These are phyloP conservation scores for Hormaphis cornu DNA, from an alignment of 1,140 invertebrate genomes.

Conservation along the genomic window DNA sequence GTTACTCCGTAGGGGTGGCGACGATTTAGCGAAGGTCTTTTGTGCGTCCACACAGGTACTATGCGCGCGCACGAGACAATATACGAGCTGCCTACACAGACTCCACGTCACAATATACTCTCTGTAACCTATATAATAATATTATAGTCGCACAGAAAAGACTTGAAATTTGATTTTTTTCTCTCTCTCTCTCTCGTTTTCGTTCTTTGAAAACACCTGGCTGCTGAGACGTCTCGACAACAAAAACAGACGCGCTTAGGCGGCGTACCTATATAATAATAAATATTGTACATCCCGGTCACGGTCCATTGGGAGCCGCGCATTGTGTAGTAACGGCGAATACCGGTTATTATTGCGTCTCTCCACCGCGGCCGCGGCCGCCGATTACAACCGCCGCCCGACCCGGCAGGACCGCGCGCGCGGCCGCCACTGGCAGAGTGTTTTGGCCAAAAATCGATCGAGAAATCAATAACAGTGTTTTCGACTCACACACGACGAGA, in stretches of 20 bases:
- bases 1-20: neutral
- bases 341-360: slow-evolving; percentile 25
- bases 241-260: neutral
- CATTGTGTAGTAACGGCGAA: slow-evolving; percentile 18
- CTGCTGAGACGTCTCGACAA: neutral
- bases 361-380: neutral
- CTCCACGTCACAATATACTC: no score
- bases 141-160: no score
- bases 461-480: no score
- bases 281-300: neutral
- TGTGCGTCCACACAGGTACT: neutral
- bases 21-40: slow-evolving; percentile 26
- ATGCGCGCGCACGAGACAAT: neutral
- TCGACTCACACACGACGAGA: no score
- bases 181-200: no score
- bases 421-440: no score
- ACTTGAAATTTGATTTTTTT: neutral
- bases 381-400: no score
- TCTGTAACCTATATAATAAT: no score
- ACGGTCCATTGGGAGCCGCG: neutral
- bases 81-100: neutral
- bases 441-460: no score
- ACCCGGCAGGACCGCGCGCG: no score
- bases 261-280: neutral
- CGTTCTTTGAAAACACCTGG: slow-evolving; percentile 9